Evolutionary conservation across 2,797 vertebrate genomes (phyloP), one percentile per base, ranked within the genome.

Genomic region (Lindbergichthys nudifrons): DNA sequence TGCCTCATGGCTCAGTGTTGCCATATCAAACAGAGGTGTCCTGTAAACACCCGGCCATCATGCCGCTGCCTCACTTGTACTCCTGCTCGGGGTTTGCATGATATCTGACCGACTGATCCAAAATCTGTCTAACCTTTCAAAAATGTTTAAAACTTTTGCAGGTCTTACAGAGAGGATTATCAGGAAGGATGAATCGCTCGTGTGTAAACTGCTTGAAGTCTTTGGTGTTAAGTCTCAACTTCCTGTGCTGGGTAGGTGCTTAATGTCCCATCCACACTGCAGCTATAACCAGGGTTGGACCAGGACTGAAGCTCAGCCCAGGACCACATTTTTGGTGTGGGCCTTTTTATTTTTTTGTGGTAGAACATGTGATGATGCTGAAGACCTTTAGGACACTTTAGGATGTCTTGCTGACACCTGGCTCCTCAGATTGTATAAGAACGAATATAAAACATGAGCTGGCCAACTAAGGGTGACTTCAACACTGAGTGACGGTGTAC

Each of bases 221-320:
- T 2, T 3, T 87, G 70, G 36, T 94, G 72, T 15, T 65, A 10
- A 21, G 43, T 52, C 89, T 93, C 16, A 79, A 92, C 81, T 87
- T 92, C 36, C 69, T 94, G 16, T 94, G 92, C 76, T 94, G 92
- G 93, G 92, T 93, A 85, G 42, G 88, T 83, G 50, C 1, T 46
- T 9, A 5, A 19, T 19, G 3, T 36, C 32, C 32, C 32, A 9
- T 9, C 8, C 1, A 39, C 10, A 46, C 39, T 46, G 21, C 16
- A 26, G 18, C 13, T 1, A 0, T 3, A 10, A 51, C 50, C 30
- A 32, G 30, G 4, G 30, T 32, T 32, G 4, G 23, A 26, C 26
- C 26, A 26, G 26, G 26, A 26, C 26, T 26, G 26, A 26, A 26
- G 8, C 32, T 36, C 32, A 36, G 32, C 7, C 32, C 32, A 9